Percentiles rank a stretch among this genome's conserved stretches.
phyloP scores from a whole-genome alignment of 2,888 invertebrate genomes.

The Hirtodrosophila alboralis region DNA sequence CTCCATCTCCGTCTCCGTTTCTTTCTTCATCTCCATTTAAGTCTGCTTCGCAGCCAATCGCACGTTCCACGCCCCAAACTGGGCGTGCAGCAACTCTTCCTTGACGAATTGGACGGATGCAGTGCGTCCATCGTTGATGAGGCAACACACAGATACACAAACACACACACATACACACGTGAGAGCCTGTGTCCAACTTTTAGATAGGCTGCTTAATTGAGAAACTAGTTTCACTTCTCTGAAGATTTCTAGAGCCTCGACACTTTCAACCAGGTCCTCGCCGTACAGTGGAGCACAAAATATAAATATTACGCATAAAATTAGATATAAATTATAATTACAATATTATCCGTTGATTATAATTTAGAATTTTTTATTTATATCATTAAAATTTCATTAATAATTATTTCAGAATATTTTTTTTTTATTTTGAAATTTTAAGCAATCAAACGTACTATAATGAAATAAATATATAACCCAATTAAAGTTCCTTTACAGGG shows the following conservation, averaged over 20 bases:
- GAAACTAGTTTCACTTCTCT: conserved; percentile 71
- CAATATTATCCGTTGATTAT: no score
- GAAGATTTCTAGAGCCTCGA: conserved; percentile 28
- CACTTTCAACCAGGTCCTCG: conserved; percentile 14
- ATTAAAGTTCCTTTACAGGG: no score
- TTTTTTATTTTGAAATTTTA: no score
- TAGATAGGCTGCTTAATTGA: conserved; percentile 67
- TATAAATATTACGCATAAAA: no score
- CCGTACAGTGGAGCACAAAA: conserved; percentile 32
- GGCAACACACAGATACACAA: conserved; percentile 16
- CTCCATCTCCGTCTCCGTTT: conserved; percentile 2
- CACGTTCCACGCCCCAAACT: conserved; percentile 57
- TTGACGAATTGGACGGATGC: conserved; percentile 80
- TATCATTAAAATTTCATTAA: no score
- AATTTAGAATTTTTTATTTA: no score
- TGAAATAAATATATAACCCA: no score
- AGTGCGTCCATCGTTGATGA: conserved; percentile 59
- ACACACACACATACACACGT: background rate
- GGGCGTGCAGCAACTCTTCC: conserved; percentile 70
- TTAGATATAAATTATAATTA: no score
- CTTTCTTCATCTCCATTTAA: conserved; percentile 1
- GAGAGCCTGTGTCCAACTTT: conserved; percentile 22
- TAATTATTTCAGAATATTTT: no score
- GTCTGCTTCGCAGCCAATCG: conserved; percentile 58
- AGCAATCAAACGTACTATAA: no score